Evolutionary conservation across 2,888 invertebrate genomes (phyloP).

Genomic region (Eledone cirrhosa): DNA sequence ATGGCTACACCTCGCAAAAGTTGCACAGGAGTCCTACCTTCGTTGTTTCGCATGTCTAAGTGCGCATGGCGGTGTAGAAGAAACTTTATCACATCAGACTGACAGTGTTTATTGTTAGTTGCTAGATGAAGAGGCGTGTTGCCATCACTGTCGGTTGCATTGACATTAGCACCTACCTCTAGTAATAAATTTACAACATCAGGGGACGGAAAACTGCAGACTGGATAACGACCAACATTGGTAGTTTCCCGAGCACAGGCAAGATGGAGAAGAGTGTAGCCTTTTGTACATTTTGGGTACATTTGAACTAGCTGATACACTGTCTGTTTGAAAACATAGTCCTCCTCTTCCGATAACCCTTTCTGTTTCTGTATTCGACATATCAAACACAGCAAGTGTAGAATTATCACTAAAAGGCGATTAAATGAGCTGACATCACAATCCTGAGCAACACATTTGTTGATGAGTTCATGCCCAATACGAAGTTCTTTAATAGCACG

Average conservation of each 20-base stretch:
- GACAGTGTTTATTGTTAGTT: constrained; percentile 73
- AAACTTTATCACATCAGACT: constrained; percentile 76
- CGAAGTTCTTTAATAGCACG: constrained; percentile 76
- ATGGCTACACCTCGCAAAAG: constrained; percentile 58
- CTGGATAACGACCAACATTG: constrained; percentile 75
- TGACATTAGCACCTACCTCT: constrained; percentile 83
- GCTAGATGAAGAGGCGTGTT: constrained; percentile 89
- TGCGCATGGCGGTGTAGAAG: constrained; percentile 85
- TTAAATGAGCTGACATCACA: constrained; percentile 82
- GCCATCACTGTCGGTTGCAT: constrained; percentile 81
- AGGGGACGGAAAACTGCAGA: constrained; percentile 77
- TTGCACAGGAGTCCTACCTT: constrained; percentile 58
- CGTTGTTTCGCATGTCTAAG: constrained; percentile 74
- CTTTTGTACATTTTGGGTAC: constrained; percentile 69
- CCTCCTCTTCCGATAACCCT: constrained; percentile 57
- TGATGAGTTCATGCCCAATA: constrained; percentile 66
- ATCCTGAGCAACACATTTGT: constrained; percentile 47
- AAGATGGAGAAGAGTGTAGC: constrained; percentile 73
- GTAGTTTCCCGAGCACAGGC: constrained; percentile 83
- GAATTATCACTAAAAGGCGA: constrained; percentile 83
- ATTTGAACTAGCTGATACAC: constrained; percentile 82
- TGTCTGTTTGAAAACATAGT: constrained; percentile 73
- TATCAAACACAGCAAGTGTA: constrained; percentile 72
- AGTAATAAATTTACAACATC: constrained; percentile 79
- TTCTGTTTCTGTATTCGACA: constrained; percentile 61